phyloP scores from a whole-genome alignment of 2,888 invertebrate genomes.

The Thereva unica region DNA sequence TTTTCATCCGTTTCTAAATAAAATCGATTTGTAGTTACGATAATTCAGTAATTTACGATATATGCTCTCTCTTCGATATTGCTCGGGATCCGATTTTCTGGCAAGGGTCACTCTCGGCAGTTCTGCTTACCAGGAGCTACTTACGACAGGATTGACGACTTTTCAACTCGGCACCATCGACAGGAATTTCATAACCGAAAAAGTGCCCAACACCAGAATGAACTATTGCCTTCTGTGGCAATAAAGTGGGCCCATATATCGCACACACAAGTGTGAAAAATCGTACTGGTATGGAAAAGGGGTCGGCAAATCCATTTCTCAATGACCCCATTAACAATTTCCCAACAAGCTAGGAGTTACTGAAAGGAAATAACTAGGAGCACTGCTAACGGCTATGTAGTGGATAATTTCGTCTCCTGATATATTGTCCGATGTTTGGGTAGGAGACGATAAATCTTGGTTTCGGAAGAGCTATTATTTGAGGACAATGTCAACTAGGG shows the following conservation, averaged over 20 bases:
- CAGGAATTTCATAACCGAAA: conserved; percentile 27
- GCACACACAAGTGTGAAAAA: conserved; percentile 40
- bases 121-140: no score
- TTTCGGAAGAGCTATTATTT: conserved; percentile 33
- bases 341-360: conserved; percentile 30
- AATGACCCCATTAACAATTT: conserved; percentile 38
- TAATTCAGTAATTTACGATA: conserved; percentile 37
- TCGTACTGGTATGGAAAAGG: conserved; percentile 26
- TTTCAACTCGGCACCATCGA: background rate
- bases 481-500: conserved; percentile 25
- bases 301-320: conserved; percentile 35
- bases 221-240: conserved; percentile 36
- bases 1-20: conserved; percentile 29
- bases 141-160: no score
- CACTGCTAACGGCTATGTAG: conserved; percentile 31
- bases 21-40: conserved; percentile 38
- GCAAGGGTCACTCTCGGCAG: background rate
- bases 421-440: conserved; percentile 32
- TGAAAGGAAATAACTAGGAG: conserved; percentile 33
- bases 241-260: conserved; percentile 35
- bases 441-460: conserved; percentile 28
- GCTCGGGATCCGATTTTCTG: conserved; percentile 17
- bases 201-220: conserved; percentile 21
- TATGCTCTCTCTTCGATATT: conserved; percentile 23
- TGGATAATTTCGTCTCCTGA: conserved; percentile 35